Base-by-base conservation (phyloP, 1,140 invertebrate genomes). In the Druon quercuslanigerum region DNA sequence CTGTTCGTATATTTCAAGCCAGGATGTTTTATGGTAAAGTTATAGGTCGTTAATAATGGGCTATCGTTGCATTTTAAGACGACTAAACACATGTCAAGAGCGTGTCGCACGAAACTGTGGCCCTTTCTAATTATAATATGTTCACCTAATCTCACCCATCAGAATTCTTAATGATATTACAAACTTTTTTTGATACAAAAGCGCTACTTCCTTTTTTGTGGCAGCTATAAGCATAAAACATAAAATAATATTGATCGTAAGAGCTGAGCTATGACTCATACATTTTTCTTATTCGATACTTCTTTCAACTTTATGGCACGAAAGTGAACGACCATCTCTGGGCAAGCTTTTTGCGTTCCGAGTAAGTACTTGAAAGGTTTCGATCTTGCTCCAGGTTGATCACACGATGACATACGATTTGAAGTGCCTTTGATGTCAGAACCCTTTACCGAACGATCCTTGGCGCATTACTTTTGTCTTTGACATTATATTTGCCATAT, bases 1-100 rank as follows among this genome's bases (percentile, higher is more conserved):
- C 16, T 51, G 72, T 57, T 79, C 57, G 25, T 76, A 71, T 72
- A 25, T 78, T 78, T 51, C 51, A 33, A 54, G 20, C 71, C 51
- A 72, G 83, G 82, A 84, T 85, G 82, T 87, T 87, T 86, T 86
- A 87, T 83, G 84, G 81, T 79, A 86, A 85, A 82, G 80, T 87
- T 87, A 87, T 85, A 75, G 78, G 78, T 83, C 81, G 77, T 82
- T 87, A 88, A 88, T 87, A 87, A 88, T 75, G 84, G 84, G 74
- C 80, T 86, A 77, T 81, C 71, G 77, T 79, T 78, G 77, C 76
- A 81, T 86, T 86, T 87, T 82, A 83, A 76, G 72, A 52, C 73
- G 77, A 74, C 83, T 87, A 85, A 84, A 84, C 83, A 79, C 66
- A 82, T 77, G 73, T 54, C 57, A 50, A 40, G 19, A 40, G 16